Evolutionary conservation across 1,140 invertebrate genomes (phyloP), one percentile per base, ranked within the genome.

Genomic region (Phenacoccus solenopsis): DNA sequence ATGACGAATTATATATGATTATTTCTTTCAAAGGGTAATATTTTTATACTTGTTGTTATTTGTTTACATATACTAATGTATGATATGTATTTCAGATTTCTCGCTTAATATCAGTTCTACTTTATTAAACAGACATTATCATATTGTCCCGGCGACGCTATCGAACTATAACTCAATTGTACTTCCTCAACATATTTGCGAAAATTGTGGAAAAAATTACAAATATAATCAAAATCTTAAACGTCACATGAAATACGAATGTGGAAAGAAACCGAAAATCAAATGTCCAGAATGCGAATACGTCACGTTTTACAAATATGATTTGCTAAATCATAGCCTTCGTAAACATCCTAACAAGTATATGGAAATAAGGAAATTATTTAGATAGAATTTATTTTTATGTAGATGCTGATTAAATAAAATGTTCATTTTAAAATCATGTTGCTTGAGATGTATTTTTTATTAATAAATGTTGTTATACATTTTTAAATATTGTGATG

Each of bases 231-330:
- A 73, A 59, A 73, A 74, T 57, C 67, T 76, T 28, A 72, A 69
- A 20, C 70, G 73, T 7, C 76, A 76, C 27, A 35, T 72, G 13
- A 25, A 70, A 30, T 69, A 73, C 2, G 75, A 76, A 64, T 76
- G 75, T 56, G 73, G 73, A 12, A 72, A 73, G 77, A 82, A 83
- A 71, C 85, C 85, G 13, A 82, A 84, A 75, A 86, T 87, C 77
- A 81, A 83, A 74, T 88, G 86, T 74, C 83, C 84, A 13, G 80
- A 84, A 24, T 70, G 69, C 9, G 21, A 70, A n/a, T 67, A 70
- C 32, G 35, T 61, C 12, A 72, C 27, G 20, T 69, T 49, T 69
- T 28, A 69, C 9, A 69, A 71, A 28, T 22, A 30, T 10, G 68
- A 71, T 38, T 56, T 71, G 64, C 22, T 28, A 59, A 69, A 64